These are phyloP conservation scores for Zeus faber DNA, from an alignment of 2,113 vertebrate species.

Conservation along the genomic window DNA sequence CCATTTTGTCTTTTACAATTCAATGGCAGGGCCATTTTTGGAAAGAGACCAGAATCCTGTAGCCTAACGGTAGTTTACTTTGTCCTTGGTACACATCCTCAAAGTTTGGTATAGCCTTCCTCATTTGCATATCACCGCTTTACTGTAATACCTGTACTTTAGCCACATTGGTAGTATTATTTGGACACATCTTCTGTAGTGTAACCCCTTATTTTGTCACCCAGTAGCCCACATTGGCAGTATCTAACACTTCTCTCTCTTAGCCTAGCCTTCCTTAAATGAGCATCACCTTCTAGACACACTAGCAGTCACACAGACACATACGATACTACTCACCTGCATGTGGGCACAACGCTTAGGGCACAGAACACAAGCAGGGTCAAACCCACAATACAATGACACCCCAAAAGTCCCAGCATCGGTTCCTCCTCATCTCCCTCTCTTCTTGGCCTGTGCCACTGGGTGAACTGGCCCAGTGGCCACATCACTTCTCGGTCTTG, in stretches of 20 bases:
- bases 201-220: slow-evolving; percentile 66
- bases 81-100: slow-evolving; percentile 70
- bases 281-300: slow-evolving; percentile 67
- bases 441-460: slow-evolving; percentile 35
- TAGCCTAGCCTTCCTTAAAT: slow-evolving; percentile 59
- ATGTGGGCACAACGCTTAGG: slow-evolving; percentile 78
- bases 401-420: slow-evolving; percentile 27
- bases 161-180: slow-evolving; percentile 68
- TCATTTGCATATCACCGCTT: slow-evolving; percentile 72
- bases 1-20: slow-evolving; percentile 69
- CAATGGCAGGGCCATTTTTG: slow-evolving; percentile 74
- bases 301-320: slow-evolving; percentile 57
- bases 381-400: slow-evolving; percentile 47
- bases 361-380: slow-evolving; percentile 69
- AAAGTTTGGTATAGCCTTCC: slow-evolving; percentile 62
- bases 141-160: slow-evolving; percentile 54
- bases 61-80: slow-evolving; percentile 76
- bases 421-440: slow-evolving; percentile 54
- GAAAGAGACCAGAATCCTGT: slow-evolving; percentile 71
- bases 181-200: slow-evolving; percentile 62
- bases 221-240: slow-evolving; percentile 68
- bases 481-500: no score
- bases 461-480: slow-evolving; percentile 12
- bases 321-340: slow-evolving; percentile 72
- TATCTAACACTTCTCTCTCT: slow-evolving; percentile 68